These are phyloP conservation scores for Caenorhabditis elegans DNA, from an alignment of 1,140 invertebrate genomes.

Conservation along the genomic window WBcel235 BX284602.5:11001001-11001500, in stretches of 20 bases:
- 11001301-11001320: too few species aligned
- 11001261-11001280: constrained; percentile 2
- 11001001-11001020: not conserved
- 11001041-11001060: constrained; percentile 28
- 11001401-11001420: too few species aligned
- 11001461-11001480: too few species aligned
- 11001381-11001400: too few species aligned
- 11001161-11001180: too few species aligned
- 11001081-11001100: constrained; percentile 5
- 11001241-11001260: not conserved
- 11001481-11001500: too few species aligned
- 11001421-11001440: too few species aligned
- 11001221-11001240: not conserved
- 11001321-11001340: too few species aligned
- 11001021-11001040: not conserved
- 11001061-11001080: not conserved
- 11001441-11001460: too few species aligned
- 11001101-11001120: not conserved
- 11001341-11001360: too few species aligned
- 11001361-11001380: too few species aligned
- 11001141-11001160: not conserved
- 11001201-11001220: not conserved
- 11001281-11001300: too few species aligned
- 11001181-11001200: constrained; percentile 1
- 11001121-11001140: not conserved